phyloP scores from a whole-genome alignment of 2,113 vertebrate species.

The Chauna torquata region DNA sequence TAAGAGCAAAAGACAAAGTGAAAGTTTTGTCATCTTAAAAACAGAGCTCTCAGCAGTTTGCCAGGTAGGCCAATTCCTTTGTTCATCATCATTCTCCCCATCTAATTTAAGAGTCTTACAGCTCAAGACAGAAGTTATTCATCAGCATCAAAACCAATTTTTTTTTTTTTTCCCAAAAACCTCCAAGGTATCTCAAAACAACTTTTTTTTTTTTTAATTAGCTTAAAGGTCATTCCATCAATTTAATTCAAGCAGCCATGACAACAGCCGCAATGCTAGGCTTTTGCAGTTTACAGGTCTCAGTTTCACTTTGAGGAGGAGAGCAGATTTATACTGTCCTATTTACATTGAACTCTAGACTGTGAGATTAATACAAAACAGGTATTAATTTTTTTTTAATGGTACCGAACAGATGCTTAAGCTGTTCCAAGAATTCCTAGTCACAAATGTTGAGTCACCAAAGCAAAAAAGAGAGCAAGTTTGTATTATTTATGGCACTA shows the following conservation, averaged over 20 bases:
- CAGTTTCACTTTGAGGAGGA: background rate
- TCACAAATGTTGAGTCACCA: slow-evolving; percentile 43
- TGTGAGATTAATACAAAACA: background rate
- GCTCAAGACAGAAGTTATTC: slow-evolving; percentile 3
- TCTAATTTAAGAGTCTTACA: background rate
- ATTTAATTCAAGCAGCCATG: slow-evolving; percentile 34
- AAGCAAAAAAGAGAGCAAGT: background rate
- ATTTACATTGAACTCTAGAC: background rate
- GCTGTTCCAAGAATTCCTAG: slow-evolving; percentile 26
- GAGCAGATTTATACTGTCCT: background rate
- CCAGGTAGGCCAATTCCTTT: background rate
- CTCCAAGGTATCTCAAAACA: background rate
- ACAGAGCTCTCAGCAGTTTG: background rate
- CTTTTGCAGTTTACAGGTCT: slow-evolving; percentile 26
- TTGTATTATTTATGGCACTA: slow-evolving; percentile 18
- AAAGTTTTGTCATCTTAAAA: slow-evolving; percentile 17
- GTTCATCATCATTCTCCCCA: background rate
- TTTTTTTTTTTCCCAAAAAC: background rate
- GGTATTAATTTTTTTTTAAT: background rate
- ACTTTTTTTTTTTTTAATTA: background rate
- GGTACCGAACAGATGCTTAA: slow-evolving; percentile 46
- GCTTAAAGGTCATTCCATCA: background rate
- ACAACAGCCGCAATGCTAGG: background rate
- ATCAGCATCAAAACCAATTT: background rate
- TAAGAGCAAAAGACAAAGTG: background rate